Percentiles rank a stretch among this genome's conserved stretches.
Evolutionary conservation across 92 coral and sea anemone genomes (phyloP).

Genomic region (Epizoanthus stellaris): DNA sequence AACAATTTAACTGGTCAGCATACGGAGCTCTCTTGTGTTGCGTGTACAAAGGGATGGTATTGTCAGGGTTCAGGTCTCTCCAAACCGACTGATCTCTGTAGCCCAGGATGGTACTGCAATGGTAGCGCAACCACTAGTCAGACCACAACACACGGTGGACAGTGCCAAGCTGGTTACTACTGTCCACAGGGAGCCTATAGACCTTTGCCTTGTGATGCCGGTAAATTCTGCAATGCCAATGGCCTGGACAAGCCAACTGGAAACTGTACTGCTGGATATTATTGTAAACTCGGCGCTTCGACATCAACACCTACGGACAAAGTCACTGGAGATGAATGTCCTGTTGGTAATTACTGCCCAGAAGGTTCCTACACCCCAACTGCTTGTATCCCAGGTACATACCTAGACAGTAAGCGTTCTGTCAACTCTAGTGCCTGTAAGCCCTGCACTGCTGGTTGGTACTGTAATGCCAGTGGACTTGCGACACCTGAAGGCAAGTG

Average conservation of each 20-base stretch:
- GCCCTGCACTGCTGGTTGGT: constrained; percentile 80
- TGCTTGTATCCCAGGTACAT: constrained; percentile 90
- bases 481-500: constrained; percentile 82
- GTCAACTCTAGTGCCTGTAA: constrained; percentile 76
- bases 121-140: constrained; percentile 88
- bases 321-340: constrained; percentile 83
- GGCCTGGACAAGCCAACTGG: constrained; percentile 86
- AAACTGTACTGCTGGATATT: constrained; percentile 91
- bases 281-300: constrained; percentile 77
- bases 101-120: constrained; percentile 95
- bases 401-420: constrained; percentile 77
- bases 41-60: constrained; percentile 86
- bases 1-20: constrained; percentile 81
- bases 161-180: constrained; percentile 88
- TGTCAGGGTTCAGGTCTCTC: constrained; percentile 93
- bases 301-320: constrained; percentile 79
- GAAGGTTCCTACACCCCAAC: constrained; percentile 74
- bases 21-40: constrained; percentile 69
- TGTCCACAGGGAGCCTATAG: constrained; percentile 83
- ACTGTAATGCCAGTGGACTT: constrained; percentile 91
- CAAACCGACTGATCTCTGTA: constrained; percentile 92
- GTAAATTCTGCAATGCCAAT: constrained; percentile 78
- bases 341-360: constrained; percentile 86
- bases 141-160: constrained; percentile 90
- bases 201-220: constrained; percentile 86